Evolutionary conservation across 1,140 invertebrate species (phyloP), one percentile per base, ranked within the genome.

Genomic region (Microplitis demolitor): DNA sequence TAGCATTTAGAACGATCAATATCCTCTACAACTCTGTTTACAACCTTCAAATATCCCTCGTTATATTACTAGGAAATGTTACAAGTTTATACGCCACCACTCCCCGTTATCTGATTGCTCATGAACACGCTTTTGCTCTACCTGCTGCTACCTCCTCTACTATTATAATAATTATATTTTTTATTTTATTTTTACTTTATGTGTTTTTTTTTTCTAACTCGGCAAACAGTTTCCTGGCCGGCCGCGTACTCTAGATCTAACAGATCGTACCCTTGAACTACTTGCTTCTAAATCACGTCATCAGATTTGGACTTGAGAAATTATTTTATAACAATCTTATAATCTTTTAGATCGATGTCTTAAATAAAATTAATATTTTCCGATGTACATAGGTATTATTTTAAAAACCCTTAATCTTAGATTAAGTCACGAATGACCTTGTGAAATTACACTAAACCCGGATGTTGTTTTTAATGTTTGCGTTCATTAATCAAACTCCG

Each of bases 221-320:
- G 16, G 37, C 61, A 4, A 39, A 6, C 53, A 5, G 13, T 37
- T 66, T 11, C 39, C 35, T 34, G 6, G 39, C 9, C 9, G 6
- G 39, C 9, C 9, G 39, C 37, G n/a, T 66, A 50, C 35, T 63
- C 37, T 51, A 50, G 14, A 66, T 51, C 39, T 50, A 51, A n/a
- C 14, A 66, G 63, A 66, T 16, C 63, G 62, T 66, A 51, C 14
- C 63, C 63, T 66, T 66, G 63, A 66, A 66, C 63, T 66, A 53
- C n/a, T 66, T 54, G 5, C 53, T 16, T 51, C 39, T 45, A 45
- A 54, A 54, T 54, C 16, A 54, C 53, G 13, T 54, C 53, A 54
- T 54, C 16, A 54, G n/a, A 14, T 54, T 14, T 14, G n/a, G n/a
- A 54, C 5, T 54, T 54, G 5, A 14, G n/a, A 54, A n/a, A 54